Evolutionary conservation across 1,140 invertebrate species (phyloP).

Genomic region (Drosophila trapezifrons): DNA sequence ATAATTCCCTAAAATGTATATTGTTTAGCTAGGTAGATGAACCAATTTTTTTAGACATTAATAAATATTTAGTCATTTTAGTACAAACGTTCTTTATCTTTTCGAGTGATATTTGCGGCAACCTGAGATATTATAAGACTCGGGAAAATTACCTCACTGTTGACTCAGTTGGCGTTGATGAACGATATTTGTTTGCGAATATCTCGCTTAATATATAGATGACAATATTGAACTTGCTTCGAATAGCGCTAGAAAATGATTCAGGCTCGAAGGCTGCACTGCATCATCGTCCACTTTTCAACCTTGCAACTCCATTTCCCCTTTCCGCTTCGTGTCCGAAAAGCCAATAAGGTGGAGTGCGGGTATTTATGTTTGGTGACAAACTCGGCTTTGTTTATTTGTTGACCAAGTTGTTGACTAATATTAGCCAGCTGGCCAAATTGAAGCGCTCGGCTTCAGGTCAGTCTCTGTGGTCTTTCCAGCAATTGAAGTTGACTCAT

Average conservation of each 20-base stretch:
- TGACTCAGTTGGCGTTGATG: conserved; percentile 61
- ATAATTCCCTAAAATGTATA: no score
- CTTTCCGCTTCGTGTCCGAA: conserved; percentile 9
- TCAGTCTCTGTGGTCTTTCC: conserved; percentile 30
- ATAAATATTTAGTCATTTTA: neutral
- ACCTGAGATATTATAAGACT: neutral
- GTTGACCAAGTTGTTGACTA: conserved; percentile 37
- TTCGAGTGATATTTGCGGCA: neutral
- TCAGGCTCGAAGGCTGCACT: conserved; percentile 9
- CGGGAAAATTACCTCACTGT: conserved; percentile 67
- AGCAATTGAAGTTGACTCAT: conserved; percentile 39
- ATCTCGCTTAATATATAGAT: conserved; percentile 37
- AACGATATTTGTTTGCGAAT: conserved; percentile 49
- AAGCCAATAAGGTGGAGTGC: conserved; percentile 18
- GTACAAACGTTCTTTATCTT: no score
- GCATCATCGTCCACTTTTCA: conserved; percentile 4
- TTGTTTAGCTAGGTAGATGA: no score
- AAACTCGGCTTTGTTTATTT: conserved; percentile 23
- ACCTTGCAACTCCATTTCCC: conserved; percentile 43
- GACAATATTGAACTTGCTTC: conserved; percentile 11
- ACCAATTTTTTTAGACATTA: no score
- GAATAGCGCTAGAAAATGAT: conserved; percentile 17
- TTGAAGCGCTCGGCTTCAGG: conserved; percentile 24
- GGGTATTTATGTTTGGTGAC: conserved; percentile 20
- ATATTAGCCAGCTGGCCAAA: conserved; percentile 41